Conservation (phyloP, 2,888 invertebrate species). For the Drosophila maculinotata region DNA sequence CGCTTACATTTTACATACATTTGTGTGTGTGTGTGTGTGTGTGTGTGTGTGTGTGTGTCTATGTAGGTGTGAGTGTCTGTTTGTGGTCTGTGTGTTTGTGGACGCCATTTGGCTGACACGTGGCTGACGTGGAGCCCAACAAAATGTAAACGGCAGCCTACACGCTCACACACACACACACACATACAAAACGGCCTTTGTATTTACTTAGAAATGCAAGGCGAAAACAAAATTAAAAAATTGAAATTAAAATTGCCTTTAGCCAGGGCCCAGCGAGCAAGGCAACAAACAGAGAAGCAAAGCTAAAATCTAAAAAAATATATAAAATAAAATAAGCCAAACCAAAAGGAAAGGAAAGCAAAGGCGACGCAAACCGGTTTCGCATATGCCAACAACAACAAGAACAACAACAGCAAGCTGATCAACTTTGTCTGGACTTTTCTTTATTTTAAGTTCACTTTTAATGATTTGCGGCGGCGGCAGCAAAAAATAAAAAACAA, state of each 20-base stretch:
- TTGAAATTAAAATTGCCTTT: conserved; percentile 22
- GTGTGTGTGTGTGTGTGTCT: conserved; percentile 3
- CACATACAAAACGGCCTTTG: conserved; percentile 4
- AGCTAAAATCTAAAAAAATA: conserved; percentile 25
- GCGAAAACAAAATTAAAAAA: conserved; percentile 34
- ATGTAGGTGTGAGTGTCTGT: conserved; percentile 22
- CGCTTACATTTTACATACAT: conserved; percentile 31
- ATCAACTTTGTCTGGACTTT: conserved; percentile 78
- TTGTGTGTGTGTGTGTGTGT: conserved; percentile 5
- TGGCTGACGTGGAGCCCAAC: conserved; percentile 69
- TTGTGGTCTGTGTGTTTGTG: conserved; percentile 44
- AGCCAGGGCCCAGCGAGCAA: conserved; percentile 23
- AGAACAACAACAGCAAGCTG: conserved; percentile 28
- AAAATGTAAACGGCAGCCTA: conserved; percentile 14
- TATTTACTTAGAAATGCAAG: conserved; percentile 44
- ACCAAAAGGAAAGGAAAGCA: conserved; percentile 33
- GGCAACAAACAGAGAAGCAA: conserved; percentile 65
- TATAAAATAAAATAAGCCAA: conserved; percentile 16
- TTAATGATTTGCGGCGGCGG: conserved; percentile 71
- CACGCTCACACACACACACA: conserved; percentile 8
- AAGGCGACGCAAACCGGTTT: conserved; percentile 71
- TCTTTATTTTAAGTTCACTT: conserved; percentile 79
- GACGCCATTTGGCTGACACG: conserved; percentile 78
- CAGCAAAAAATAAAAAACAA: conserved; percentile 60
- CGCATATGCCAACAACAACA: conserved; percentile 26